These are phyloP conservation scores for Netelia inedita DNA, from an alignment of 2,888 invertebrate species.

Conservation along the genomic window DNA sequence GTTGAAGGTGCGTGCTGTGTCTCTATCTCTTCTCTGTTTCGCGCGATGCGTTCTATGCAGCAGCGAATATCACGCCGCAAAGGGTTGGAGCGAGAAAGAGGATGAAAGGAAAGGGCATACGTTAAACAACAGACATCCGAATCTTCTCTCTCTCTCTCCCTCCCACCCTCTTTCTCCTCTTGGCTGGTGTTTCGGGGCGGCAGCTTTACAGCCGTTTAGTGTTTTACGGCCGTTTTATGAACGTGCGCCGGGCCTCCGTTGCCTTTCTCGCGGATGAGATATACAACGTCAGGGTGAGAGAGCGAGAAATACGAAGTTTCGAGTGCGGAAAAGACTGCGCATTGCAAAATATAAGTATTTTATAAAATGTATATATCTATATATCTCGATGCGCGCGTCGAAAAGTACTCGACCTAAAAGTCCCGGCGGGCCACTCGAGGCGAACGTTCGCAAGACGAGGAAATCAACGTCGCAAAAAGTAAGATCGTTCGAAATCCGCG, in stretches of 20 bases:
- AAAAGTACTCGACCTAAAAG: conserved; percentile 17
- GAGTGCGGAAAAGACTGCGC: conserved; percentile 11
- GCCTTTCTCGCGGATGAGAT: conserved; percentile 69
- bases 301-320: conserved; percentile 5
- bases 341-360: background rate
- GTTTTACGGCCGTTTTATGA: conserved; percentile 85
- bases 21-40: conserved; percentile 76
- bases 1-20: conserved; percentile 80
- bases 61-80: conserved; percentile 70
- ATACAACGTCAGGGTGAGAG: conserved; percentile 7
- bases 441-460: background rate
- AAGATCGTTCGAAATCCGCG: background rate
- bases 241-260: conserved; percentile 76
- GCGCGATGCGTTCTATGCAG: conserved; percentile 66
- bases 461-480: background rate
- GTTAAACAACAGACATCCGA: conserved; percentile 73
- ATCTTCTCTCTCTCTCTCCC: conserved; percentile 54
- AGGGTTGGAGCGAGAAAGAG: conserved; percentile 45
- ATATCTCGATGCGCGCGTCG: conserved; percentile 17
- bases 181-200: conserved; percentile 81
- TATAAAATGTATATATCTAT: background rate
- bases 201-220: conserved; percentile 85
- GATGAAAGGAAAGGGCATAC: conserved; percentile 54
- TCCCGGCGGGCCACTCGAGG: conserved; percentile 18
- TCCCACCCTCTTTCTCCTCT: conserved; percentile 36